These are phyloP conservation scores for Eumaeus atala DNA, from an alignment of 1,140 invertebrate genomes.

Conservation along the genomic window DNA sequence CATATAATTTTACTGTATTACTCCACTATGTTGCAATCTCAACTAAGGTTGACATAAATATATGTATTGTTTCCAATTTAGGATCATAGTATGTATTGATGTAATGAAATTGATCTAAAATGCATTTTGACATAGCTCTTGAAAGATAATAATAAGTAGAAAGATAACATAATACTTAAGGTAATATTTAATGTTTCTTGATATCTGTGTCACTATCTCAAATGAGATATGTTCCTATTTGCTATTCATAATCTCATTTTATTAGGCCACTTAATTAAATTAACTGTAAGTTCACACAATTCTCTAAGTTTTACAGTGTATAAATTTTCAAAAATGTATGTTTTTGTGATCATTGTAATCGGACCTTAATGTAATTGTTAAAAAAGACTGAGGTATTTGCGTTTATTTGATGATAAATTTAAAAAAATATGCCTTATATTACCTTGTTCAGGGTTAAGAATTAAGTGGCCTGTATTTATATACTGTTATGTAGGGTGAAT, in stretches of 20 bases:
- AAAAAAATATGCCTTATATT: too few species aligned
- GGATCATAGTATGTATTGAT: neutral
- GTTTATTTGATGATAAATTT: too few species aligned
- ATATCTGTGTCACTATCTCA: constrained; percentile 8
- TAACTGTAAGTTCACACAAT: constrained; percentile 3
- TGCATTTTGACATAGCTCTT: constrained; percentile 2
- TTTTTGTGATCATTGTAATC: too few species aligned
- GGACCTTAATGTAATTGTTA: too few species aligned
- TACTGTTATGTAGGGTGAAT: too few species aligned
- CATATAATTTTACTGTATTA: neutral
- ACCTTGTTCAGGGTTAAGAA: too few species aligned
- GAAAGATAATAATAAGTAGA: constrained; percentile 8
- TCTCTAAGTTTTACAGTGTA: too few species aligned
- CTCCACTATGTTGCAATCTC: constrained; percentile 4
- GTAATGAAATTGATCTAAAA: constrained; percentile 1
- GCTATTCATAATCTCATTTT: constrained; percentile 14
- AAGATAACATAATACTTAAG: constrained; percentile 5
- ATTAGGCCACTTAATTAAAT: constrained; percentile 15
- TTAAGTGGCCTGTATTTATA: too few species aligned
- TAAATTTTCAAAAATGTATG: too few species aligned
- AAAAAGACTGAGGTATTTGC: too few species aligned
- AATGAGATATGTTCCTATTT: constrained; percentile 14
- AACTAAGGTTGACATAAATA: constrained; percentile 1
- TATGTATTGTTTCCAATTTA: neutral
- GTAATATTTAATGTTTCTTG: constrained; percentile 10